Conservation (phyloP, 2,888 invertebrate genomes). For the Cataglyphis rosenhaueri region DNA sequence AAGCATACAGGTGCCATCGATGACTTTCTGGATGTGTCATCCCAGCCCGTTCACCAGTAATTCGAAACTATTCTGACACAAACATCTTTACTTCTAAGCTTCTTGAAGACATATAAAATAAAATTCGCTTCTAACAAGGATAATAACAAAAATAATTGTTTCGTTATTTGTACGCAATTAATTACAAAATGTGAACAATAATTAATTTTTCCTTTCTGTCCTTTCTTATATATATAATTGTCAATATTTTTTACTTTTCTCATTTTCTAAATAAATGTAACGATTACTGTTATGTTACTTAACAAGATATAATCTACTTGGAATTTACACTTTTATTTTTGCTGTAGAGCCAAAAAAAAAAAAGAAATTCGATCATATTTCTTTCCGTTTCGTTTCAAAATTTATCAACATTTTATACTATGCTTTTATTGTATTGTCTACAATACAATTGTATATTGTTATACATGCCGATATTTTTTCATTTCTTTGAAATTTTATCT, state of each 20-base stretch:
- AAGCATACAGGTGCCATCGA: slow-evolving; percentile 74
- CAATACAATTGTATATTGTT: not conserved
- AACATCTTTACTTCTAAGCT: not conserved
- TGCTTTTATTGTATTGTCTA: not conserved
- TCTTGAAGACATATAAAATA: not conserved
- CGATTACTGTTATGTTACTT: not conserved
- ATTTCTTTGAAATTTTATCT: no score
- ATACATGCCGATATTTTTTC: no score
- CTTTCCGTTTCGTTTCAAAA: not conserved
- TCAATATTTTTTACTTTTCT: not conserved
- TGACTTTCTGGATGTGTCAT: slow-evolving; percentile 66
- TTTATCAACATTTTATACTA: not conserved
- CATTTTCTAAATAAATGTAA: not conserved
- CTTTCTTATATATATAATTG: not conserved
- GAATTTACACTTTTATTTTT: not conserved
- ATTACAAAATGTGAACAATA: not conserved
- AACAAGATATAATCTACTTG: not conserved
- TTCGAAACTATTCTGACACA: not conserved
- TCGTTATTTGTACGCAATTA: not conserved
- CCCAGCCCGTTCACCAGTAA: not conserved
- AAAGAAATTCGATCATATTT: not conserved
- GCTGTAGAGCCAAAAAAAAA: no score
- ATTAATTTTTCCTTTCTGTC: not conserved
- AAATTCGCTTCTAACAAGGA: not conserved
- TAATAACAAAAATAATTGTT: not conserved